These are phyloP conservation scores for Hemiprocne comata DNA, from an alignment of 2,113 vertebrate genomes.

Conservation along the genomic window DNA sequence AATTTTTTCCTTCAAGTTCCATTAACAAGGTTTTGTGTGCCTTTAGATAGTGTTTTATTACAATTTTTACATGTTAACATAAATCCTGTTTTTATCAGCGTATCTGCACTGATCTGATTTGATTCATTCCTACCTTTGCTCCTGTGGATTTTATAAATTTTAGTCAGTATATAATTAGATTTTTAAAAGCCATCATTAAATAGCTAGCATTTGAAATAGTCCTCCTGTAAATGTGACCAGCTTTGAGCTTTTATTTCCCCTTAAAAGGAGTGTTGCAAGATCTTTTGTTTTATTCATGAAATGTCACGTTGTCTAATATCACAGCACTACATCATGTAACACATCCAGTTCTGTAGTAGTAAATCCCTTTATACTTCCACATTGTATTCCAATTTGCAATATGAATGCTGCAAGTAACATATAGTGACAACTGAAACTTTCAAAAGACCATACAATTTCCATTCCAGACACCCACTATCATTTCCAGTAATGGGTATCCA, in stretches of 20 bases:
- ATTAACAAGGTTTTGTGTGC: neutral
- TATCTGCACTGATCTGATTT: neutral
- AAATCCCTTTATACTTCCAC: conserved; percentile 56
- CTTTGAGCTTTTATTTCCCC: neutral
- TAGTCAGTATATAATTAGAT: neutral
- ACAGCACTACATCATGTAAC: conserved; percentile 44
- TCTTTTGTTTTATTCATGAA: conserved; percentile 55
- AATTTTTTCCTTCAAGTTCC: neutral
- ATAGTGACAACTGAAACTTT: conserved; percentile 45
- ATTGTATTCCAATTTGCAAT: conserved; percentile 16
- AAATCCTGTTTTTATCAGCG: neutral
- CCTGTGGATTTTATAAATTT: conserved; percentile 9
- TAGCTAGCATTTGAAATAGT: neutral
- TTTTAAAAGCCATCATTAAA: conserved; percentile 34
- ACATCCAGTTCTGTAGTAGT: conserved; percentile 24
- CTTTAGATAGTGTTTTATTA: neutral
- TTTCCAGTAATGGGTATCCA: conserved; percentile 36
- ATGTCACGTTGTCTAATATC: conserved; percentile 10
- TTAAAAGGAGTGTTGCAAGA: conserved; percentile 6
- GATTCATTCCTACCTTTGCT: conserved; percentile 14
- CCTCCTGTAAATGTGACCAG: neutral
- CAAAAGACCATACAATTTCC: conserved; percentile 36
- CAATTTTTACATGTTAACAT: neutral
- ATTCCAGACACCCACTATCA: conserved; percentile 57
- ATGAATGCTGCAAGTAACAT: conserved; percentile 36